Evolutionary conservation across 1,140 invertebrate genomes (phyloP), one percentile per base, ranked within the genome.

Genomic region (Antheraea mylitta): DNA sequence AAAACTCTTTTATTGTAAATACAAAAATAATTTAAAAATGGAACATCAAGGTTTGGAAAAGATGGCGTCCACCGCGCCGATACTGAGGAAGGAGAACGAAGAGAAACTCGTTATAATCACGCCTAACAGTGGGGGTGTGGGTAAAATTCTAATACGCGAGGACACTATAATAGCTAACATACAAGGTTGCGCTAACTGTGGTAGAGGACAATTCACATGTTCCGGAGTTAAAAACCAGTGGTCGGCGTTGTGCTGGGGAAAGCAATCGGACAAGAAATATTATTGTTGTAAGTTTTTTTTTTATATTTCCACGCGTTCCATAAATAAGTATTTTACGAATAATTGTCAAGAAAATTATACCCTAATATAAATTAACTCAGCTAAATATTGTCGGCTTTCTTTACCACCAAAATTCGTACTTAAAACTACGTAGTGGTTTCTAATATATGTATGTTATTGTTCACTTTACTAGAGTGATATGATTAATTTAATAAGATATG

Each of bases 171-270:
- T 91, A 11, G 76, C 80, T 0, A 82, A 81, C 53, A 58, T 90
- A 0, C 82, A 78, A 3, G 89, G 87, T 0, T 91, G 89, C 67
- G 83, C 86, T 0, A 83, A 80, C 0, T 91, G 89, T 70, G 87
- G 87, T 0, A 82, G 79, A 18, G 74, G 80, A 0, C 80, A 86
- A 63, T 90, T 90, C 53, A 80, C 83, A 4, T 92, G 90, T 71
- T 68, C 80, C 0, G 85, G 87, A 6, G 85, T 89, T 0, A 85
- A 85, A 67, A 86, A 85, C 13, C 83, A 88, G 64, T 92, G 86
- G 86, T 85, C 84, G 0, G 87, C 81, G 8, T 68, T 92, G 7
- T 92, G 89, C 66, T 92, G 89, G 89, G 89, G 89, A 0, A 78
- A 81, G 64, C 78, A 82, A 36, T 81, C 83, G 0, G 87, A 86